Base-by-base conservation (phyloP, 2,888 invertebrate species). In the Pseudeuparius sepicola region DNA sequence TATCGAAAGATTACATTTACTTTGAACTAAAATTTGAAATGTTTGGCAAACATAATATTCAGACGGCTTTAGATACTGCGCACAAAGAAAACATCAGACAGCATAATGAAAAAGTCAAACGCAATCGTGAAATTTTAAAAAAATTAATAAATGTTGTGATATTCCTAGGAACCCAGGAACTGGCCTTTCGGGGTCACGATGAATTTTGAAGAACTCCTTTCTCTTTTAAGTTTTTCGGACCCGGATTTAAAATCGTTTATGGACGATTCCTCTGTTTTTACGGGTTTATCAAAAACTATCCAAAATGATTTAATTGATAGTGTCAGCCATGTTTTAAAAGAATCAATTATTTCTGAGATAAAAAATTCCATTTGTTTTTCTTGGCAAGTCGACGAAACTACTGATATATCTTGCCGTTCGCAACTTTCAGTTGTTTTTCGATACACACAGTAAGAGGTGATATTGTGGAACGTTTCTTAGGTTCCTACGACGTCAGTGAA, bases 401-500 rank as follows among this genome's bases (percentile, higher is more conserved):
- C 42, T 10, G 44, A 45, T 23, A 45, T 48, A 12, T 31, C 35
- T 44, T 36, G 50, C 47, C 28, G 34, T 42, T 28, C 45, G 23
- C 41, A 47, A 41, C 10, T 45, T 26, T 42, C 52, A 39, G 28
- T 53, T 45, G 43, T 55, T 36, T 43, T 56, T 29, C 40, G 54
- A 24, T 55, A 48, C 45, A 7, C 20, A 7, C n/a, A n/a, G 31
- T 18, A 13, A 31, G 42, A 24, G 44, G 46, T 14, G 28, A 44
- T 28, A 31, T 46, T 20, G 40, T 51, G 25, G 54, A 56, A 46
- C 31, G 54, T 29, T 54, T 54, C 43, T 26, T 53, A 31, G 46
- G 50, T 11, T 56, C 52, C 38, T 46, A 41, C 28, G 48, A 55
- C 37, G 53, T 52, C 9, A 51, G 50, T 43, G 37, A 41, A n/a